Evolutionary conservation across 2,797 vertebrate genomes (phyloP).

Genomic region (Sebastes taczanowskii): DNA sequence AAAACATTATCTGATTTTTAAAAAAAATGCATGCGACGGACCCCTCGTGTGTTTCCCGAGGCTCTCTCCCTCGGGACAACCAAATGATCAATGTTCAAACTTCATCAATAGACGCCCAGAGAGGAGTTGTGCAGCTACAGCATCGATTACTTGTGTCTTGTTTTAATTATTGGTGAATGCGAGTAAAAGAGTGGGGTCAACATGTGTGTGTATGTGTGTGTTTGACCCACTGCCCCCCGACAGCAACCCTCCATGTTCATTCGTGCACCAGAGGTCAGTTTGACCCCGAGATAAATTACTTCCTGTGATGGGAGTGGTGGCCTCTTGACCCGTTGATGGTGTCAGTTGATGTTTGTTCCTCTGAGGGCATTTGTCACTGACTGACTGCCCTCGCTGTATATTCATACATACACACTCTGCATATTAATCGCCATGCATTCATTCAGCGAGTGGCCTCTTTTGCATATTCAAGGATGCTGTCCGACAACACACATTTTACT

Average conservation of each 20-base stretch:
- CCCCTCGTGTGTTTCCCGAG: neutral
- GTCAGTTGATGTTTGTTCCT: constrained; percentile 25
- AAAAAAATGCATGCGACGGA: neutral
- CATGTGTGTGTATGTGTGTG: neutral
- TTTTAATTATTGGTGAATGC: constrained; percentile 71
- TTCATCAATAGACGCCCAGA: constrained; percentile 47
- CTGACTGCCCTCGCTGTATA: neutral
- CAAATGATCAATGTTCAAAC: constrained; percentile 50
- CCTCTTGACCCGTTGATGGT: constrained; percentile 39
- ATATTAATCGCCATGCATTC: constrained; percentile 9
- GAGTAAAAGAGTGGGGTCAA: constrained; percentile 33
- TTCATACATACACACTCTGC: neutral
- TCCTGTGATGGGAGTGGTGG: constrained; percentile 51
- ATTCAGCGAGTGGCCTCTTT: neutral
- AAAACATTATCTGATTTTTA: neutral
- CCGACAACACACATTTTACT: neutral
- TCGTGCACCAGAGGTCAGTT: constrained; percentile 37
- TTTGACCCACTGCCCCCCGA: constrained; percentile 35
- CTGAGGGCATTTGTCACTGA: constrained; percentile 17
- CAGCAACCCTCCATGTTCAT: constrained; percentile 14
- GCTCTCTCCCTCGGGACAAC: constrained; percentile 19
- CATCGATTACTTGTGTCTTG: constrained; percentile 66
- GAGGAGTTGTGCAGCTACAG: constrained; percentile 8
- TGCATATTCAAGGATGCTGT: neutral
- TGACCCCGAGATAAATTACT: constrained; percentile 56